phyloP scores from a whole-genome alignment of 2,888 invertebrate genomes.

The Volucella inanis region DNA sequence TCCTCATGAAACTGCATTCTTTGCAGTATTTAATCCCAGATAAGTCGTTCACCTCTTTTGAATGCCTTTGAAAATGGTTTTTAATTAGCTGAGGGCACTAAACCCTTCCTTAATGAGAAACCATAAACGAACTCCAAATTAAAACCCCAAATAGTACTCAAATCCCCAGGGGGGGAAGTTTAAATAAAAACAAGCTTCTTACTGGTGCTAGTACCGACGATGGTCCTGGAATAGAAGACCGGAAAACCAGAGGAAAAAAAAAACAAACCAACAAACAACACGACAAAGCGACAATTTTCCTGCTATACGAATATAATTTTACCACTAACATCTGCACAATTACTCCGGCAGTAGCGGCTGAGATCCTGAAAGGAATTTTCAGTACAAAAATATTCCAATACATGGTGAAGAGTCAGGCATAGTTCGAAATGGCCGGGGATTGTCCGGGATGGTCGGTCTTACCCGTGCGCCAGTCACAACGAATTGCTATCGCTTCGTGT shows the following conservation, averaged over 20 bases:
- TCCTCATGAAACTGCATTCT: conserved; percentile 33
- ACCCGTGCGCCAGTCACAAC: conserved; percentile 18
- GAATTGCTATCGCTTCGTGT: conserved; percentile 38
- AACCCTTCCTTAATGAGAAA: conserved; percentile 7
- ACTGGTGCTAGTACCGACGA: too few relatives aligned
- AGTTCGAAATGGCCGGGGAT: too few relatives aligned
- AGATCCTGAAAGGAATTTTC: conserved; percentile 58
- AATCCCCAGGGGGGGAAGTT: conserved; percentile 2
- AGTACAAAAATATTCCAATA: conserved; percentile 54
- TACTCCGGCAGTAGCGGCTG: conserved; percentile 8
- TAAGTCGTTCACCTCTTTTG: too few relatives aligned
- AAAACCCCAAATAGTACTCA: conserved; percentile 5
- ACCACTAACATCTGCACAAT: conserved; percentile 53
- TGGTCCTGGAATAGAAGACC: conserved; percentile 6
- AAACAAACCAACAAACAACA: conserved; percentile 52
- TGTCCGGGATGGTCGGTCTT: too few relatives aligned
- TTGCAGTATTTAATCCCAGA: conserved; percentile 31
- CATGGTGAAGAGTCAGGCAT: neutral
- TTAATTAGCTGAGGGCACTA: conserved; percentile 29
- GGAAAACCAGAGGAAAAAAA: conserved; percentile 19
- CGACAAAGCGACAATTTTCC: conserved; percentile 24
- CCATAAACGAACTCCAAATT: conserved; percentile 35
- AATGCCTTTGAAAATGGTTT: neutral
- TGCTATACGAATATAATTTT: conserved; percentile 37
- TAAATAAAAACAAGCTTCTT: conserved; percentile 22